phyloP scores from a whole-genome alignment of 2,797 vertebrate species.

The Octomys mimax region DNA sequence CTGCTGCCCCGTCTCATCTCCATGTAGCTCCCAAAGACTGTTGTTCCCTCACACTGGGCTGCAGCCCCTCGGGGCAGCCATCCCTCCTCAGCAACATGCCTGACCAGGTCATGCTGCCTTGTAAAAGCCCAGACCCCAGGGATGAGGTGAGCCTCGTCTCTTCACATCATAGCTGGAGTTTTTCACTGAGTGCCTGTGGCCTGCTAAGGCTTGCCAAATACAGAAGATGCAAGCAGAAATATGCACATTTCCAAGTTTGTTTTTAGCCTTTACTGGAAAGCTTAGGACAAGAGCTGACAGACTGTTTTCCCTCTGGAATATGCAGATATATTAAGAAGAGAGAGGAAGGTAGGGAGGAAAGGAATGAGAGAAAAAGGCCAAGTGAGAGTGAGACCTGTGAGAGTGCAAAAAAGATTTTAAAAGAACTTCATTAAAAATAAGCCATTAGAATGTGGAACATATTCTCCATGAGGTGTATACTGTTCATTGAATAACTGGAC shows the following conservation, averaged over 20 bases:
- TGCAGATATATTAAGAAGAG: neutral
- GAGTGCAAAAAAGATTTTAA: conserved; percentile 6
- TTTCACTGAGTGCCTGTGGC: neutral
- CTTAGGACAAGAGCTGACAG: neutral
- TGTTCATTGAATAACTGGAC: neutral
- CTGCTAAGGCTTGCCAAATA: neutral
- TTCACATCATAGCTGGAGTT: neutral
- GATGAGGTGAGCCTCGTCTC: neutral
- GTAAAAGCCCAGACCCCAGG: neutral
- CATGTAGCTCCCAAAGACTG: neutral
- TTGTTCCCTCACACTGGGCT: neutral
- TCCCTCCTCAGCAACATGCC: accelerated
- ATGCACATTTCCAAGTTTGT: neutral
- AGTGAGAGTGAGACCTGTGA: neutral
- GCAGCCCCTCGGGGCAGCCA: neutral
- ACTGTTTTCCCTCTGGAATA: neutral
- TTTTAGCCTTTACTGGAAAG: neutral
- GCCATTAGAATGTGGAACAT: neutral
- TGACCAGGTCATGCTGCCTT: neutral
- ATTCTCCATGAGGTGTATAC: neutral
- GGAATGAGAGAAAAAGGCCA: neutral
- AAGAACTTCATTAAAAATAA: conserved; percentile 53
- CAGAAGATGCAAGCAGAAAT: neutral
- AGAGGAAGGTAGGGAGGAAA: neutral
- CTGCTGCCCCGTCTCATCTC: neutral